These are phyloP conservation scores for Gymnogyps californianus DNA, from an alignment of 2,113 vertebrate species.

Conservation along the genomic window DNA sequence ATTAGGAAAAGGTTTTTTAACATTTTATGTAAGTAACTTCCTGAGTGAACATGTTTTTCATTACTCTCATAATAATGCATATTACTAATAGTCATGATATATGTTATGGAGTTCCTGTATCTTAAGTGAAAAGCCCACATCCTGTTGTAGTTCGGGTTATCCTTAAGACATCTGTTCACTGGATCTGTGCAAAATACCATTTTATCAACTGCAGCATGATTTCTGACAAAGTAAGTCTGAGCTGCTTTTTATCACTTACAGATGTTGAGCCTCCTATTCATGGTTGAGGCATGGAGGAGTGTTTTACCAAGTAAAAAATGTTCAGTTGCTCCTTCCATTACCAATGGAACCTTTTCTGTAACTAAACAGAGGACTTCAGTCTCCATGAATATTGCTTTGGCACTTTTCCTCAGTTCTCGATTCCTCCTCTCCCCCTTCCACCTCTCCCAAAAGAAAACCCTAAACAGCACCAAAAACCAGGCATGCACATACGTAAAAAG, in stretches of 20 bases:
- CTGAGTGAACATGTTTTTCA: neutral
- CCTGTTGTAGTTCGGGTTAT: neutral
- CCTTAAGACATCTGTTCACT: neutral
- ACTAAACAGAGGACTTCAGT: neutral
- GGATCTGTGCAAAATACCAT: neutral
- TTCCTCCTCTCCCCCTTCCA: neutral
- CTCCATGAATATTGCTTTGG: neutral
- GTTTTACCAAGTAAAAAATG: neutral
- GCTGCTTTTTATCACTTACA: neutral
- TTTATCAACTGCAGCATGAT: neutral
- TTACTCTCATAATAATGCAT: neutral
- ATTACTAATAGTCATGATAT: neutral
- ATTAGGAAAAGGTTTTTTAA: neutral
- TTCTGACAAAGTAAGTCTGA: neutral
- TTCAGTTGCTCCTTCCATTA: neutral
- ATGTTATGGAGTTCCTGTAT: neutral
- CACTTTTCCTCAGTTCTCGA: neutral
- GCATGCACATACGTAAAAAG: neutral
- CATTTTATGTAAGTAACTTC: neutral
- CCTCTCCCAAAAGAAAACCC: neutral
- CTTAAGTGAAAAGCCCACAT: slow-evolving; percentile 11
- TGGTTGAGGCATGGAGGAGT: neutral
- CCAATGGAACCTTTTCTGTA: neutral
- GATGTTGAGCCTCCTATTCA: neutral
- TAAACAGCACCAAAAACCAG: neutral